Conservation (phyloP, 2,113 vertebrate genomes). For the Salvator merianae region DNA sequence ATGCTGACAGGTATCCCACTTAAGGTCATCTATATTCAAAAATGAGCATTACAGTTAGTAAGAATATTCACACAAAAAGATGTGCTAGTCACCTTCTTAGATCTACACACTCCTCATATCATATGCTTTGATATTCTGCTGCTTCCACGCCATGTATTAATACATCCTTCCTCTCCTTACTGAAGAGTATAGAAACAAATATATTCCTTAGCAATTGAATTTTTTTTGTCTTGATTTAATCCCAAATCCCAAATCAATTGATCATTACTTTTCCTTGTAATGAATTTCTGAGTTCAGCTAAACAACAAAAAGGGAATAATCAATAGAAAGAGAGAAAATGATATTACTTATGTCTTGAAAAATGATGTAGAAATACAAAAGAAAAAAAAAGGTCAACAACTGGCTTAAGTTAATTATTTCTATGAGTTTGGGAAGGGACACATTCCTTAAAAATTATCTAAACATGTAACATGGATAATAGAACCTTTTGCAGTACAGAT, state of each 20-base stretch:
- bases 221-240: too few species aligned
- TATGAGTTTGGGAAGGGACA: slow-evolving; percentile 1
- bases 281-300: background rate
- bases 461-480: slow-evolving; percentile 33
- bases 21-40: too few species aligned
- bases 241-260: too few species aligned
- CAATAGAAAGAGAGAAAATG: background rate
- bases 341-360: background rate
- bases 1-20: too few species aligned
- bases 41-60: too few species aligned
- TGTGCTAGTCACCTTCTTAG: background rate
- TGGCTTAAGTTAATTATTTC: background rate
- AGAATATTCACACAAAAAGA: background rate
- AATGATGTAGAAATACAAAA: too few species aligned
- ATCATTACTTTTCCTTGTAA: background rate
- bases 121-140: background rate
- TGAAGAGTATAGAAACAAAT: background rate
- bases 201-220: too few species aligned
- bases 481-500: slow-evolving; percentile 41
- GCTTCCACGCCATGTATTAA: background rate
- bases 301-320: background rate
- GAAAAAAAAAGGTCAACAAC: background rate
- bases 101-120: background rate
- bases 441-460: too few species aligned
- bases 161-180: background rate